Evolutionary conservation across 1,140 invertebrate genomes (phyloP).

Genomic region (Drosophila novamexicana): DNA sequence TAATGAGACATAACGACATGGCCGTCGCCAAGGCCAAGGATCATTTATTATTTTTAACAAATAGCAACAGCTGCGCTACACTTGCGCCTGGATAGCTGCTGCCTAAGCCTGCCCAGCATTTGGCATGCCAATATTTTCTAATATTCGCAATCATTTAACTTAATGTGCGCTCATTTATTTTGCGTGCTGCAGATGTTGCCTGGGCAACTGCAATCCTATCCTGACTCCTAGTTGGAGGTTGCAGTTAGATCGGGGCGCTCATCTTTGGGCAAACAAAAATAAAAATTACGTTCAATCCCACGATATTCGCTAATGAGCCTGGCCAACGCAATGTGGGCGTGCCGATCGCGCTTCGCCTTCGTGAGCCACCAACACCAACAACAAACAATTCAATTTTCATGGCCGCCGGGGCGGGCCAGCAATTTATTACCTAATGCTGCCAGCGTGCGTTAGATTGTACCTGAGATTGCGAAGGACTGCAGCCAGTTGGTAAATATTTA

Average conservation of each 20-base stretch:
- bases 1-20: constrained; percentile 80
- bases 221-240: constrained; percentile 2
- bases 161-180: constrained; percentile 79
- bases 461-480: constrained; percentile 51
- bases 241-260: constrained; percentile 34
- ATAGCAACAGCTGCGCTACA: constrained; percentile 27
- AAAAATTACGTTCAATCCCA: constrained; percentile 53
- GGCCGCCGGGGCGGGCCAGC: constrained; percentile 60
- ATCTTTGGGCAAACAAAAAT: constrained; percentile 69
- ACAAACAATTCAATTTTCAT: constrained; percentile 81
- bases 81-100: neutral
- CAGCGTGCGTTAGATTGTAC: constrained; percentile 76
- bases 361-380: constrained; percentile 56
- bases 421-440: constrained; percentile 78
- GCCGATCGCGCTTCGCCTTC: constrained; percentile 44
- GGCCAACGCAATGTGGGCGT: constrained; percentile 77
- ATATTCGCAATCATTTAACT: constrained; percentile 82
- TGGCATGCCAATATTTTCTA: constrained; percentile 76
- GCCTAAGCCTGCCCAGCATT: constrained; percentile 47
- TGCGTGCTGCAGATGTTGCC: constrained; percentile 38
- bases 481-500: constrained; percentile 37
- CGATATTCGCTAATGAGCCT: constrained; percentile 79
- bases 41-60: constrained; percentile 70
- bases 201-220: constrained; percentile 18
- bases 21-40: constrained; percentile 64